These are phyloP conservation scores for Drosophila lutescens DNA, from an alignment of 2,888 invertebrate genomes.

Conservation along the genomic window DNA sequence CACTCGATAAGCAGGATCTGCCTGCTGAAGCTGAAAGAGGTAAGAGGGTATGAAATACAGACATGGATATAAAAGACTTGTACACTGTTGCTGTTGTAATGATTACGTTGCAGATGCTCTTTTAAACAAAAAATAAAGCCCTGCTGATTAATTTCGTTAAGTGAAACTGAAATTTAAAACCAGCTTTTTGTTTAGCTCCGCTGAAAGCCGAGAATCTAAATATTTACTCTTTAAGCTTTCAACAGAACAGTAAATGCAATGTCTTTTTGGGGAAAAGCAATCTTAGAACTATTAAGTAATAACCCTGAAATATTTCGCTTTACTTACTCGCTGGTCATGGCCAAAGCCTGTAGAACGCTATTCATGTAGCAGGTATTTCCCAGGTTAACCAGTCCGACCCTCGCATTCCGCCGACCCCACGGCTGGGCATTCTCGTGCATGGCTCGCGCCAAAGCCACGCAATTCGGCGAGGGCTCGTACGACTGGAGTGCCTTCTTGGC, in stretches of 20 bases:
- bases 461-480: slow-evolving; percentile 85
- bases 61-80: no score
- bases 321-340: slow-evolving; percentile 90
- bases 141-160: neutral
- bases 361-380: slow-evolving; percentile 97
- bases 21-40: slow-evolving; percentile 87
- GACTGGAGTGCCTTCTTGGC: slow-evolving; percentile 84
- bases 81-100: neutral
- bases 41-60: neutral
- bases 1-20: slow-evolving; percentile 87
- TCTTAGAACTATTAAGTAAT: neutral
- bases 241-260: neutral
- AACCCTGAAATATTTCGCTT: neutral
- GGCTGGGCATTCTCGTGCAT: slow-evolving; percentile 63
- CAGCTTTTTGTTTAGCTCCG: no score
- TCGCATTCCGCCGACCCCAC: slow-evolving; percentile 71
- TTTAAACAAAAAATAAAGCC: neutral
- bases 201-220: no score
- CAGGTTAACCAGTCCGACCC: slow-evolving; percentile 91
- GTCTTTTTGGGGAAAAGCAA: neutral
- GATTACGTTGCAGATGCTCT: neutral
- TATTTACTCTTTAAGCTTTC: neutral
- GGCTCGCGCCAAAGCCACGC: slow-evolving; percentile 81
- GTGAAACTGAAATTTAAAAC: neutral
- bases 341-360: slow-evolving; percentile 92